Conservation (phyloP, 2,888 invertebrate species). For the Melinaea marsaeus region DNA sequence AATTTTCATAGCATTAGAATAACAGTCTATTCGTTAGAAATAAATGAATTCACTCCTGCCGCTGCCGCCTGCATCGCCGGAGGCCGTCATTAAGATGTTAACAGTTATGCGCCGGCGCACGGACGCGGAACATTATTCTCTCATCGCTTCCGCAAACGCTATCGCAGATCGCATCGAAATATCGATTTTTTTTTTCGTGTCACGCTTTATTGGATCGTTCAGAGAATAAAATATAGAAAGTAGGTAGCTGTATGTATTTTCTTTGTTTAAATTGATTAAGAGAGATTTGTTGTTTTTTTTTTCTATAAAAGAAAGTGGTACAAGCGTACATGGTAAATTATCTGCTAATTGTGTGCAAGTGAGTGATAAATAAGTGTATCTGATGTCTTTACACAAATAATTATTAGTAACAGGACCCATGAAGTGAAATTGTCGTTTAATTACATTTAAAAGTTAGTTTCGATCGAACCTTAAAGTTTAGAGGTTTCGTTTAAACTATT, state of each 20-base stretch:
- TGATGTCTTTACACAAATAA: background rate
- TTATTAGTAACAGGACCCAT: background rate
- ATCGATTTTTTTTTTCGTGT: conserved; percentile 31
- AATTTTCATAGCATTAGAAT: conserved; percentile 14
- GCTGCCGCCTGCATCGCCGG: conserved; percentile 19
- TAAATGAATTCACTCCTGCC: conserved; percentile 27
- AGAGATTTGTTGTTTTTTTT: background rate
- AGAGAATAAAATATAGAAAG: conserved; percentile 7
- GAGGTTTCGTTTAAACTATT: no score
- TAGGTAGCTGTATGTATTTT: conserved; percentile 3
- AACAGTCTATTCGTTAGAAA: conserved; percentile 21
- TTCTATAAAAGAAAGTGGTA: background rate
- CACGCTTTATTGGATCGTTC: conserved; percentile 20
- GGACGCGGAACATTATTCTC: conserved; percentile 75
- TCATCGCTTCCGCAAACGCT: conserved; percentile 51
- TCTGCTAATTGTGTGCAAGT: background rate
- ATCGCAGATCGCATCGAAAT: conserved; percentile 33
- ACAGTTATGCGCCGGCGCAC: conserved; percentile 63
- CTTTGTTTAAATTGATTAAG: conserved; percentile 7
- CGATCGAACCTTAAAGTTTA: no score
- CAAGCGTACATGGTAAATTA: conserved; percentile 1
- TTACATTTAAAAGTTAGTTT: no score
- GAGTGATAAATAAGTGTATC: background rate
- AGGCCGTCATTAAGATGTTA: conserved; percentile 42
- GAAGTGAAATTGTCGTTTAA: no score